Base-by-base conservation (phyloP, 2,888 invertebrate genomes). In the Platycheirus rosarum region DNA sequence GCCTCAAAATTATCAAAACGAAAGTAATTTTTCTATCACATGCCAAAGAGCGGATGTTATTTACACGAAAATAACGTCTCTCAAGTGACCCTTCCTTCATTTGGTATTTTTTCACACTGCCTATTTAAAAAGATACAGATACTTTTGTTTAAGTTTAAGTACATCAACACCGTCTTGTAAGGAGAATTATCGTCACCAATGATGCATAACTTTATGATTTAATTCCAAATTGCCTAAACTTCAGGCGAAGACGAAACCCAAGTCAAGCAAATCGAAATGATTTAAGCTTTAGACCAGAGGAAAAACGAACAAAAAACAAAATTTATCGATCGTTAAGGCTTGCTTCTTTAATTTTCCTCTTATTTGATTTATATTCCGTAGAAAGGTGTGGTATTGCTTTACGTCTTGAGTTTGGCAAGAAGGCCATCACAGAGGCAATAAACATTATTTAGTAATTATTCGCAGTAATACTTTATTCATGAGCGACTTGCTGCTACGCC, bases 151-250 rank as follows among this genome's bases (percentile, higher is more conserved):
- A 0, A 1, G 11, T 20, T 0, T 20, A 11, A 57, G 40, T 23
- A 57, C 40, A 57, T 40, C 37, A 20, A 40, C 57, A 57, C 40
- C 9, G 40, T 40, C 57, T 40, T 26, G 57, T 40, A 57, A 57
- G 29, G 5, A 26, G 37, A 57, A 57, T 57, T 40, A n/a, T 46
- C 29, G 46, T 26, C 48, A 23, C 46, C 63, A 48, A 65, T 65
- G 63, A 65, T 35, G 63, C 63, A 65, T 65, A 46, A 65, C 37
- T 49, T 65, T 65, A 65, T 65, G 63, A 65, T 65, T 65, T 65
- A 65, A 65, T 65, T 65, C 46, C 11, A 46, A 48, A 37, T 23
- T 23, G 7, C n/a, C n/a, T n/a, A 37, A 23, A n/a, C 5, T 37
- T 13, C 0, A 37, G 20, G 18, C 55, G 37, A 48, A 11, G n/a